These are phyloP conservation scores for Oreohelix idahoensis DNA, from an alignment of 1,140 invertebrate species.

Conservation along the genomic window DNA sequence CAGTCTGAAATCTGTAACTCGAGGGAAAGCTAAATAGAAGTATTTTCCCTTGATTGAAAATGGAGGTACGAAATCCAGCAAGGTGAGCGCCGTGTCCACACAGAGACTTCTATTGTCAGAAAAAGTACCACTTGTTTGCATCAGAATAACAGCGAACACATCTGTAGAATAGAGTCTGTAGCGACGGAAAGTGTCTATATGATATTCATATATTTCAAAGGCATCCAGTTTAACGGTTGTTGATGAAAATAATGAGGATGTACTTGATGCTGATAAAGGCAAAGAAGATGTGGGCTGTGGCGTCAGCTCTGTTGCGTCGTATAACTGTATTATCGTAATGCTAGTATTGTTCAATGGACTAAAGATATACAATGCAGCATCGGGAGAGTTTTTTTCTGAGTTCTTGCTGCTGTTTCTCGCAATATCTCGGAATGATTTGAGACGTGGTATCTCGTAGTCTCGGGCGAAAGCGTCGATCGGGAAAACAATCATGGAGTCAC, in stretches of 20 bases:
- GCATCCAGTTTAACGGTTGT: conserved; percentile 16
- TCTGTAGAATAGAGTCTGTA: conserved; percentile 10
- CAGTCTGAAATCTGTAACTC: neutral
- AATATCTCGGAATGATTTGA: neutral
- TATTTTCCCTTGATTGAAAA: neutral
- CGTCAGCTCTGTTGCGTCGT: neutral
- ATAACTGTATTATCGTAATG: conserved; percentile 7
- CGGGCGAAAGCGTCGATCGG: conserved; percentile 24
- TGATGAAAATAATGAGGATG: neutral
- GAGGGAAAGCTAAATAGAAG: conserved; percentile 26
- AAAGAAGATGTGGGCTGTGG: neutral
- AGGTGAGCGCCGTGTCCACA: neutral
- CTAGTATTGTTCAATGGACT: conserved; percentile 33
- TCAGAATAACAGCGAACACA: conserved; percentile 18
- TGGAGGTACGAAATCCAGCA: conserved; percentile 28
- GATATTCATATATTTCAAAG: conserved; percentile 28
- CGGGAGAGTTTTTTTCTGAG: neutral
- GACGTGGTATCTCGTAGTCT: conserved; percentile 17
- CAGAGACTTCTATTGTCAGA: neutral
- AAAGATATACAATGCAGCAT: conserved; percentile 13
- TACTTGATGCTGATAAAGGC: neutral
- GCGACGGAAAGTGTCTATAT: neutral
- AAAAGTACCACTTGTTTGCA: neutral
- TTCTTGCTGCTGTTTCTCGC: neutral
- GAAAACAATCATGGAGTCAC: conserved; percentile 31